Evolutionary conservation across 2,888 invertebrate genomes (phyloP).

Genomic region (Oeneis ivallda): DNA sequence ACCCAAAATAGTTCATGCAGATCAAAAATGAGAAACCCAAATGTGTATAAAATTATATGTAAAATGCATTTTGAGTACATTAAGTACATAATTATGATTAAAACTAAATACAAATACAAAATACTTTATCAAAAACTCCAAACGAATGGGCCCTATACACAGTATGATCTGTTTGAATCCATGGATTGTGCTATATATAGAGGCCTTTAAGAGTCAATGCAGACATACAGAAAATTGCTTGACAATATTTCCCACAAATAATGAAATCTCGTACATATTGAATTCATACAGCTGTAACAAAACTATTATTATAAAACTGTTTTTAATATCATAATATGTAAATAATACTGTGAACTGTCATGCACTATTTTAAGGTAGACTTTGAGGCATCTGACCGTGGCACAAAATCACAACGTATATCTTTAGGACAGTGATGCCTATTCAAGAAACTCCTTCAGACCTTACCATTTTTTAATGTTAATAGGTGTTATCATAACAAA

Average conservation of each 20-base stretch:
- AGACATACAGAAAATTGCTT: not conserved
- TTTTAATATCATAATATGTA: no score
- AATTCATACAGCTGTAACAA: not conserved
- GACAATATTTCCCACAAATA: not conserved
- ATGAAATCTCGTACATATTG: not conserved
- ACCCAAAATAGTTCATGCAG: slow-evolving; percentile 24
- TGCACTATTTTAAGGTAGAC: no score
- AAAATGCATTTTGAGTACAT: slow-evolving; percentile 3
- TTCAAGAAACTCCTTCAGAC: no score
- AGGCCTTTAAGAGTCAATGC: not conserved
- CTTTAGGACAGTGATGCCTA: no score
- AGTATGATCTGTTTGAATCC: not conserved
- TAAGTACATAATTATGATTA: slow-evolving; percentile 6
- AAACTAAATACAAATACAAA: slow-evolving; percentile 23
- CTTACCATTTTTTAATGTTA: no score
- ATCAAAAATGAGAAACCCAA: slow-evolving; percentile 11
- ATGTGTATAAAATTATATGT: slow-evolving; percentile 13
- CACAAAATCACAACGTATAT: no score
- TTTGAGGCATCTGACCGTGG: no score
- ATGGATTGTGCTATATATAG: not conserved
- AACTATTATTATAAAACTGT: no score
- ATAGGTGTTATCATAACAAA: no score
- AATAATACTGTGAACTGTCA: no score
- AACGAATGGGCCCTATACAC: slow-evolving; percentile 14
- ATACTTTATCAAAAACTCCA: slow-evolving; percentile 25